phyloP scores from a whole-genome alignment of 2,888 invertebrate species.

The Athrips mouffetella region DNA sequence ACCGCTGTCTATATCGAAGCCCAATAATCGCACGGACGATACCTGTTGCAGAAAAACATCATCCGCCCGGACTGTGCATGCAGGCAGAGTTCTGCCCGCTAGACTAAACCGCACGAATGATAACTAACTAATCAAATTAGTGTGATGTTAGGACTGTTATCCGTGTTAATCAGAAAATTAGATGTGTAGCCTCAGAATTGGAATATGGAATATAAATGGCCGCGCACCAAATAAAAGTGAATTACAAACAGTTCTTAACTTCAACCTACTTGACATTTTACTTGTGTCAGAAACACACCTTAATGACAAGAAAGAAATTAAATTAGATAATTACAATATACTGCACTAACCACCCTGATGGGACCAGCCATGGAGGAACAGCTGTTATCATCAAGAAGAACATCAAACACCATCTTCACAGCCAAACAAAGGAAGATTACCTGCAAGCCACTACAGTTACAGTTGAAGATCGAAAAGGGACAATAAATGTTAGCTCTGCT shows the following conservation, averaged over 20 bases:
- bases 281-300: background rate
- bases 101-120: too few relatives aligned
- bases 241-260: constrained; percentile 7
- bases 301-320: background rate
- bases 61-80: too few relatives aligned
- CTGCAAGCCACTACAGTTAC: constrained; percentile 5
- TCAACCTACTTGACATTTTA: background rate
- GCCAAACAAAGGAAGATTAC: background rate
- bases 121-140: too few relatives aligned
- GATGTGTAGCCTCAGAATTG: constrained; percentile 14
- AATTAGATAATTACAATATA: constrained; percentile 23
- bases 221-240: constrained; percentile 19
- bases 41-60: too few relatives aligned
- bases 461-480: background rate
- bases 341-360: background rate
- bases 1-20: too few relatives aligned
- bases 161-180: constrained; percentile 10
- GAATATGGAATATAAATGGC: constrained; percentile 25
- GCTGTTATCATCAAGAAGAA: background rate
- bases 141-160: background rate
- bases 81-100: too few relatives aligned
- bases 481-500: constrained; percentile 3
- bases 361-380: constrained; percentile 10
- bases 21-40: too few relatives aligned
- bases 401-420: background rate